Conservation (phyloP, 2,797 vertebrate genomes). For the Thunnus albacares region DNA sequence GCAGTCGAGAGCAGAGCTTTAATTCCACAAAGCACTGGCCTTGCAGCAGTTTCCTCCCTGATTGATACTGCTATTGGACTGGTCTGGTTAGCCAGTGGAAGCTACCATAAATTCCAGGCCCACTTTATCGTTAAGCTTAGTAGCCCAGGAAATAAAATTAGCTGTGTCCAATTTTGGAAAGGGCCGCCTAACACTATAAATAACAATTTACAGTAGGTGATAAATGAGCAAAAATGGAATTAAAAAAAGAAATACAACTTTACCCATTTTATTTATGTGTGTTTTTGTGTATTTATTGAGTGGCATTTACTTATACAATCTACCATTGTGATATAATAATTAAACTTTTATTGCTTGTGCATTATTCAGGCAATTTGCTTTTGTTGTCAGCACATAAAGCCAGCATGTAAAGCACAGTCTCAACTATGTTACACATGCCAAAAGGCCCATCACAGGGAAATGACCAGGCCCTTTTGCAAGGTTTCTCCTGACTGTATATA, state of each 20-base stretch:
- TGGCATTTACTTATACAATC: constrained; percentile 39
- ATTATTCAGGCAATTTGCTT: constrained; percentile 76
- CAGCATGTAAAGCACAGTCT: constrained; percentile 57
- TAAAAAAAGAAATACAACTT: constrained; percentile 54
- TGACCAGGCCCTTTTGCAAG: constrained; percentile 60
- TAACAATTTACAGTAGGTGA: constrained; percentile 72
- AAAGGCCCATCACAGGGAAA: constrained; percentile 57
- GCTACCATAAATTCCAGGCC: constrained; percentile 74
- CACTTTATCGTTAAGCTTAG: constrained; percentile 79
- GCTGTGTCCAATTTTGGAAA: constrained; percentile 74
- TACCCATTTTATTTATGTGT: constrained; percentile 32
- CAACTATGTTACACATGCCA: constrained; percentile 61
- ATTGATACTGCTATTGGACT: constrained; percentile 74
- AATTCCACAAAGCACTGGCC: constrained; percentile 65
- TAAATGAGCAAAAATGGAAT: constrained; percentile 72
- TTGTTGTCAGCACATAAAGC: constrained; percentile 75
- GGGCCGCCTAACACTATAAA: constrained; percentile 62
- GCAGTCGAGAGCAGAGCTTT: constrained; percentile 58
- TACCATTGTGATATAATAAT: constrained; percentile 58
- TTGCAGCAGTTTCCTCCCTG: constrained; percentile 68
- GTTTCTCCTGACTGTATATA: constrained; percentile 63
- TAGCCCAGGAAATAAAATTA: constrained; percentile 80
- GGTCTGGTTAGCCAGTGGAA: constrained; percentile 69
- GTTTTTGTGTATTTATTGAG: constrained; percentile 47
- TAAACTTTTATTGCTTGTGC: constrained; percentile 62